phyloP scores from a whole-genome alignment of 2,113 vertebrate genomes.

The Forbesichthys agassizii region DNA sequence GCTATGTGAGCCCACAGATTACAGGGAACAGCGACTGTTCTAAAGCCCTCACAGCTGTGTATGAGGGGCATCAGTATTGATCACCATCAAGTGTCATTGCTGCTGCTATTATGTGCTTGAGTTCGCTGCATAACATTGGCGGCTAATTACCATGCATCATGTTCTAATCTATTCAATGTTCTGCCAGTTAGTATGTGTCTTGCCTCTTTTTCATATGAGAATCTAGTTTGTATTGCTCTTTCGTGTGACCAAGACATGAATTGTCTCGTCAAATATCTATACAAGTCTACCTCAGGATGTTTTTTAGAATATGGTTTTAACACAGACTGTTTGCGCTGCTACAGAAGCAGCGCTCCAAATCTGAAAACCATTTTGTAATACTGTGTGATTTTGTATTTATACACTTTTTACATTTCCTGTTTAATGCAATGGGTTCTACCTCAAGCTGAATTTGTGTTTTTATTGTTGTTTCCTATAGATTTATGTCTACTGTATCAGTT shows the following conservation, averaged over 20 bases:
- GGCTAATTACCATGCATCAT: slow-evolving; percentile 12
- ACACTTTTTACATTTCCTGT: slow-evolving; percentile 4
- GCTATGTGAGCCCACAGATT: background rate
- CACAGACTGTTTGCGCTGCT: slow-evolving; percentile 10
- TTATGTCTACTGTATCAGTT: slow-evolving; percentile 13
- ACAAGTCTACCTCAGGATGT: slow-evolving; percentile 78
- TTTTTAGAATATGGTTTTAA: slow-evolving; percentile 41
- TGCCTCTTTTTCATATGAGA: slow-evolving; percentile 17
- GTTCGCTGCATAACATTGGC: slow-evolving; percentile 3
- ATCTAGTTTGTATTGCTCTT: slow-evolving; percentile 29
- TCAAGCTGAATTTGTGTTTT: slow-evolving; percentile 21
- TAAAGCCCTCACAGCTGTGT: background rate
- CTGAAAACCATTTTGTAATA: slow-evolving; percentile 29
- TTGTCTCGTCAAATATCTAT: slow-evolving; percentile 72
- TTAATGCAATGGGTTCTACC: slow-evolving; percentile 32
- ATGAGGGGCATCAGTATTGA: slow-evolving; percentile 15
- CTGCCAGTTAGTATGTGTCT: slow-evolving; percentile 23
- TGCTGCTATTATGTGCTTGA: slow-evolving; percentile 18
- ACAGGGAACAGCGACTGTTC: slow-evolving; percentile 5
- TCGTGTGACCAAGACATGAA: slow-evolving; percentile 44
- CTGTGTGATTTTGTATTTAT: slow-evolving; percentile 37
- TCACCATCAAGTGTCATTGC: slow-evolving; percentile 23
- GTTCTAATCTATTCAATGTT: background rate
- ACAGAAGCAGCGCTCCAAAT: slow-evolving; percentile 8
- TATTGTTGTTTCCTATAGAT: slow-evolving; percentile 5